Base-by-base conservation (phyloP, 1,140 invertebrate genomes). In the Cydia fagiglandana region DNA sequence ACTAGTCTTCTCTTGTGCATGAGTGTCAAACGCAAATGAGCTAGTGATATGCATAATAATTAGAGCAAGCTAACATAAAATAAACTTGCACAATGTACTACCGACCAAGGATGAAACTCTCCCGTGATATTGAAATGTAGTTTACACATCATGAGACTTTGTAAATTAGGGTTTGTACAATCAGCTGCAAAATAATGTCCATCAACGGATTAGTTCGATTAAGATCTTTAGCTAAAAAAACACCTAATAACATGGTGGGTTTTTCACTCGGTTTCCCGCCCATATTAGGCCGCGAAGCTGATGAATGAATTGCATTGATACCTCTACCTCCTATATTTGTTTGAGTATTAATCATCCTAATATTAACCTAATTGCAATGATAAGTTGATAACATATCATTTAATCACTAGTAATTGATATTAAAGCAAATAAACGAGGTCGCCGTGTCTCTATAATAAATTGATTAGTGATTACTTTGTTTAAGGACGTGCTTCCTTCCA, bases 361-460 rank as follows among this genome's bases (percentile, higher is more conserved):
- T n/a, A 53, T 12, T 53, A 61, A 61, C 17, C 17, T 20, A 61
- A 24, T 61, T 24, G 56, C 56, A 61, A 61, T 61, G 56, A 61
- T 61, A 61, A 61, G 24, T 24, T 61, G 56, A 61, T 61, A 61
- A 61, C 20, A 24, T 61, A 61, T 61, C 56, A 61, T 17, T 56
- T 61, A 24, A 61, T 61, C 56, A 24, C 10, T 4, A 9, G 20
- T 24, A 24, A 53, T 53, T 61, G 20, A 61, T 61, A 61, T 24
- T 10, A 61, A 1, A 7, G 15, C 2, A 9, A n/a, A 9, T 20
- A 10, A 6, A 61, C 56, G 56, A 61, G 56, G 56, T 61, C 56
- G 56, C 20, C 4, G 12, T 10, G 56, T 24, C 56, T 56, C 15
- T 61, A 61, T 5, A 61, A 61, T 24, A 61, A 24, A 61, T 61